Evolutionary conservation across 2,888 invertebrate species (phyloP).

Genomic region (Drosophila fungiperda): DNA sequence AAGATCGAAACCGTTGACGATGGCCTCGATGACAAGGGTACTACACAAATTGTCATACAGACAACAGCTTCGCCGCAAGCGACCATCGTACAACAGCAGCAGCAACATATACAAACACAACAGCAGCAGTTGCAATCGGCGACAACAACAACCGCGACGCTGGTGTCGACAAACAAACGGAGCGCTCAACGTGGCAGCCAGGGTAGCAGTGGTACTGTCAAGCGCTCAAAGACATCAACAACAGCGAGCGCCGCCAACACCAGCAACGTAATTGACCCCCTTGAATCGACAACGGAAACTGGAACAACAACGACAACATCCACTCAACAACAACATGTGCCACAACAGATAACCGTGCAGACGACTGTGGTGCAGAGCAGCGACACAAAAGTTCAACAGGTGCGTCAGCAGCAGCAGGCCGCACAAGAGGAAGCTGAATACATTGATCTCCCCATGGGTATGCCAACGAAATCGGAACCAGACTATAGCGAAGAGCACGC

Average conservation of each 20-base stretch:
- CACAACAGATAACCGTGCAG: constrained; percentile 69
- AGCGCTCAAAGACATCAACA: constrained; percentile 75
- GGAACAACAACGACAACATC: constrained; percentile 81
- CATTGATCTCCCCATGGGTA: constrained; percentile 85
- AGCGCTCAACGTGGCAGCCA: constrained; percentile 82
- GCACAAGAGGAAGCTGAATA: constrained; percentile 83
- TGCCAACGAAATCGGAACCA: constrained; percentile 89
- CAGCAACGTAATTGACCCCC: constrained; percentile 85
- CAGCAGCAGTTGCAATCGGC: constrained; percentile 71
- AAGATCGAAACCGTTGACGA: constrained; percentile 88
- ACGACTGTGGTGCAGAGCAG: constrained; percentile 56
- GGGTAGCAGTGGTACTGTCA: constrained; percentile 73
- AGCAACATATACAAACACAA: constrained; percentile 66
- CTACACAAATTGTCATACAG: constrained; percentile 86
- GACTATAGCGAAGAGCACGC: constrained; percentile 88
- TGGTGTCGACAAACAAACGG: constrained; percentile 83
- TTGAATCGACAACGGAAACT: constrained; percentile 87
- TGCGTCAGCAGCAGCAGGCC: constrained; percentile 69
- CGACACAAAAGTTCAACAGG: constrained; percentile 60
- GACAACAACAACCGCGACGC: constrained; percentile 80
- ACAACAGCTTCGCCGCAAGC: constrained; percentile 81
- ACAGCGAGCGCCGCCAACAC: constrained; percentile 12
- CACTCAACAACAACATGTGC: constrained; percentile 52
- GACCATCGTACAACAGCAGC: constrained; percentile 78
- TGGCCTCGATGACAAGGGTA: constrained; percentile 87